Conservation (phyloP, 1,140 invertebrate genomes). For the Pteromalus puparum region DNA sequence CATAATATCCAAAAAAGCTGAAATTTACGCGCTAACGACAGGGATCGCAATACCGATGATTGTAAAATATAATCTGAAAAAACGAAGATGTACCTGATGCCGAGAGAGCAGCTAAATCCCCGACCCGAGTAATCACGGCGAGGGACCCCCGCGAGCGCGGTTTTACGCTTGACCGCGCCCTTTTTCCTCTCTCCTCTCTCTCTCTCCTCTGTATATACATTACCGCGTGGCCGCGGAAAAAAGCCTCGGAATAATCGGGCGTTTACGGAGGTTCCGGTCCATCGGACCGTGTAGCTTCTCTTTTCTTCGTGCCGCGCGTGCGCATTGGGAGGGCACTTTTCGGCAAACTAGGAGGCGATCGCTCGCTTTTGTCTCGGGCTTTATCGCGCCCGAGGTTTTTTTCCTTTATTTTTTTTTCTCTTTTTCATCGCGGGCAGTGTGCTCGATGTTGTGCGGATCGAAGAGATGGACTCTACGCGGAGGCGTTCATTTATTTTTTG, state of each 20-base stretch:
- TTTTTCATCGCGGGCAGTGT: neutral
- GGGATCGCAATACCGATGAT: neutral
- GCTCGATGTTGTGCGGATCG: neutral
- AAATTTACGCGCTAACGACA: neutral
- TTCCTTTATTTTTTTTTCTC: neutral
- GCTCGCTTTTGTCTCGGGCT: conserved; percentile 9
- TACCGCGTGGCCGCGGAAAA: conserved; percentile 3
- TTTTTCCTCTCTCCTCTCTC: conserved; percentile 14
- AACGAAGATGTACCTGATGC: neutral
- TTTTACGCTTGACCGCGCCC: conserved; percentile 18
- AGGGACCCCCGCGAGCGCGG: conserved; percentile 42
- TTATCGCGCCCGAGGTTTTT: conserved; percentile 17
- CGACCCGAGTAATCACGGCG: neutral
- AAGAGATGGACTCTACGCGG: conserved; percentile 1
- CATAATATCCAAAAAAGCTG: neutral
- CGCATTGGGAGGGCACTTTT: neutral
- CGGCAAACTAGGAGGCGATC: conserved; percentile 3
- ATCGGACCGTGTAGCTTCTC: conserved; percentile 11
- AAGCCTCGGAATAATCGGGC: conserved; percentile 8
- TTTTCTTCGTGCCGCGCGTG: neutral
- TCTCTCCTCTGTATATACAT: neutral
- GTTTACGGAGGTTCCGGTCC: conserved; percentile 24
- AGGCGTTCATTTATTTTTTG: conserved; percentile 26
- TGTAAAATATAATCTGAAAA: neutral
- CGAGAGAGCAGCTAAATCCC: neutral